Base-by-base conservation (phyloP, 1,140 invertebrate genomes). In the Drosophila nebulosa region DNA sequence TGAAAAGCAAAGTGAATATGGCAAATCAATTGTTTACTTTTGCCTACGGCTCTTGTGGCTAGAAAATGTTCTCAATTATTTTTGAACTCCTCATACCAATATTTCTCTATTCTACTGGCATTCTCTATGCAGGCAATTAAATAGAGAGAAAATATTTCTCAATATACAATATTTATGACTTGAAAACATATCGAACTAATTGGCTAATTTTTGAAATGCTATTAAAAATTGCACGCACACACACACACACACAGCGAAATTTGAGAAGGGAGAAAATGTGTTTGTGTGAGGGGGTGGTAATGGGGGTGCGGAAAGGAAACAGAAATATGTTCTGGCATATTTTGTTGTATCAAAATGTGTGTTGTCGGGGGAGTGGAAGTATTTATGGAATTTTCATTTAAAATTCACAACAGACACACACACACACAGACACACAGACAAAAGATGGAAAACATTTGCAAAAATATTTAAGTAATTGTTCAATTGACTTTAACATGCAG, bases 301-400 rank as follows among this genome's bases (percentile, higher is more conserved):
- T n/a, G 51, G 21, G 30, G 14, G 58, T 14, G 7, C 14, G 16
- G 32, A n/a, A n/a, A n/a, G n/a, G n/a, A n/a, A n/a, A 6, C 36
- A 57, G 52, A 74, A 72, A 65, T 46, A 73, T 32, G 46, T 22
- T 21, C 35, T 50, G 16, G 58, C 24, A 63, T 53, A 64, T 64
- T 70, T 72, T 71, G 30, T 30, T 30, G 5, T 30, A 4, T 30
- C n/a, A 4, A 4, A 24, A 24, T 24, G 24, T 3, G 24, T 3
- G 4, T 24, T 2, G 24, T 68, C 52, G 60, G 71, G 10, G 6
- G 39, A 16, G 7, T 2, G 4, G 7, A 10, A 64, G 24, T 60
- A 74, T 83, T 69, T 78, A 53, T 81, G 74, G 63, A 63, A 78
- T 81, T 81, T 78, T 65, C 63, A 66, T 74, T 74, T 64, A 81